phyloP scores from a whole-genome alignment of 2,113 vertebrate species.

The Pogona vitticeps region DNA sequence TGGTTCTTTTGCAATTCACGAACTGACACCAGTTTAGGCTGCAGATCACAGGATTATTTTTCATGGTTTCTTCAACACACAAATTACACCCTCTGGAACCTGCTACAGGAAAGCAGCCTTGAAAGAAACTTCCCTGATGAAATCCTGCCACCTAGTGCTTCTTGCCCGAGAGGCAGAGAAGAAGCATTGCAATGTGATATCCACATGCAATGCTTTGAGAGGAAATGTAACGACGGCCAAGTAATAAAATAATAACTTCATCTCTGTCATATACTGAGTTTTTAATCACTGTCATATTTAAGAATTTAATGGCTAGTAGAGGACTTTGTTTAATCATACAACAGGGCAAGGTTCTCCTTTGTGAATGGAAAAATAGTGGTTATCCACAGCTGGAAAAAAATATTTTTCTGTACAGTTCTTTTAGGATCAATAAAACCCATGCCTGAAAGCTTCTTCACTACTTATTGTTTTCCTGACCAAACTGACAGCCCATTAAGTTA shows the following conservation, averaged over 20 bases:
- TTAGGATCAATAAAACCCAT: not conserved
- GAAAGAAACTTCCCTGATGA: conserved; percentile 38
- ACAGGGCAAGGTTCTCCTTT: not conserved
- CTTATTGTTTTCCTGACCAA: not conserved
- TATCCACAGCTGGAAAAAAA: too few relatives aligned
- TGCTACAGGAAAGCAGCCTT: fast-evolving
- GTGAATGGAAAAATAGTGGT: not conserved
- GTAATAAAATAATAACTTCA: not conserved
- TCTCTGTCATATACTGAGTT: not conserved
- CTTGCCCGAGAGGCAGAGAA: not conserved
- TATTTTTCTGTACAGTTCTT: too few relatives aligned
- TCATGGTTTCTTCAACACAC: not conserved
- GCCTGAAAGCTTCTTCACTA: not conserved
- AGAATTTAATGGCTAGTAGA: not conserved
- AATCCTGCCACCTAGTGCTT: conserved; percentile 73
- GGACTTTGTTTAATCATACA: not conserved
- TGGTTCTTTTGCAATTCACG: not conserved
- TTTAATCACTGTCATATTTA: not conserved
- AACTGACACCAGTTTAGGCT: not conserved
- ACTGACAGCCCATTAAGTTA: not conserved
- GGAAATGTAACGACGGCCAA: not conserved
- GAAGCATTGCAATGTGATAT: fast-evolving
- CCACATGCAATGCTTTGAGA: not conserved
- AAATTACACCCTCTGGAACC: fast-evolving
- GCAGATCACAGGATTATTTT: not conserved